Percentiles rank a stretch among this genome's conserved stretches.
Evolutionary conservation across 2,113 vertebrate genomes (phyloP).

Genomic region (Phrynosoma blainvillii): DNA sequence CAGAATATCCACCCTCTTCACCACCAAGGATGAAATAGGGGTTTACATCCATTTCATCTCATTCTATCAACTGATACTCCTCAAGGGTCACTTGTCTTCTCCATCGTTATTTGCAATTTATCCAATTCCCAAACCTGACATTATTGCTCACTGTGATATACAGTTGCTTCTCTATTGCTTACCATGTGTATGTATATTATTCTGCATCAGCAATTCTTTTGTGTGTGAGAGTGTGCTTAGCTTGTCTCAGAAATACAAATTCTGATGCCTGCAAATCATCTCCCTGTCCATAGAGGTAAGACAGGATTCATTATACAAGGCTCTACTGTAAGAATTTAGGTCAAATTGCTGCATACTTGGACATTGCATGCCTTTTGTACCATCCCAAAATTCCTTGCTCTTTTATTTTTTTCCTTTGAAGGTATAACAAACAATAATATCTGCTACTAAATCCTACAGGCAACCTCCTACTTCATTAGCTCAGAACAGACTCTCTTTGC

Average conservation of each 20-base stretch:
- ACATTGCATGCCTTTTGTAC: constrained; percentile 26
- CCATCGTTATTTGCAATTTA: constrained; percentile 74
- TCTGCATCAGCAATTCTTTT: constrained; percentile 61
- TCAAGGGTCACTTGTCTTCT: constrained; percentile 68
- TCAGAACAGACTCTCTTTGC: not conserved
- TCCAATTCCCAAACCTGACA: constrained; percentile 74
- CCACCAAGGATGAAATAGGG: constrained; percentile 18
- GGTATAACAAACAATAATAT: not conserved
- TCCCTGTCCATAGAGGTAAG: constrained; percentile 53
- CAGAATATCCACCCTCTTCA: constrained; percentile 3
- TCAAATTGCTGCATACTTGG: constrained; percentile 65
- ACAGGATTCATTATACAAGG: constrained; percentile 61
- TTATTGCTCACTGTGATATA: constrained; percentile 53
- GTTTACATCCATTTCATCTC: constrained; percentile 54
- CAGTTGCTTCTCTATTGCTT: constrained; percentile 59
- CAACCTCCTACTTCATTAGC: not conserved
- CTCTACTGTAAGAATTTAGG: constrained; percentile 54
- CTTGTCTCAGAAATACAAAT: constrained; percentile 52
- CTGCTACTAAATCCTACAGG: not conserved
- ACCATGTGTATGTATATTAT: constrained; percentile 49
- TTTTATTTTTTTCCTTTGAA: not conserved
- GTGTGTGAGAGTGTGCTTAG: not conserved
- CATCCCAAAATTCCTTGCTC: not conserved
- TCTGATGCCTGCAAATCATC: constrained; percentile 67
- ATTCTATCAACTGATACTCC: constrained; percentile 47